Conservation (phyloP, 2,113 vertebrate species). For the Cathartes aura region DNA sequence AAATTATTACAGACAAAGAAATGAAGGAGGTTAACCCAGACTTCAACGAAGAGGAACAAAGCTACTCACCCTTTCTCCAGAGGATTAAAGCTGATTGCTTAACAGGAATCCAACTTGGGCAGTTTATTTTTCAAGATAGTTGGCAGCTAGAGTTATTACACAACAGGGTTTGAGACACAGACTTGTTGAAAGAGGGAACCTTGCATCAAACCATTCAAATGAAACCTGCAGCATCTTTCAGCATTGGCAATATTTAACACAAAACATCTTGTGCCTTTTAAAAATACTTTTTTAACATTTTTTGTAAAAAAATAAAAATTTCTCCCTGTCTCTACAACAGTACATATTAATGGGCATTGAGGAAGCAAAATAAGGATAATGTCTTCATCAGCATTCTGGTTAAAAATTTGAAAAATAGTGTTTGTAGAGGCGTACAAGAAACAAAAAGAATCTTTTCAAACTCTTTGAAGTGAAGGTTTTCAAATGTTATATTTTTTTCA, state of each 20-base stretch:
- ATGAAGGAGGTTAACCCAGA: not conserved
- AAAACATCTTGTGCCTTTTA: conserved; percentile 12
- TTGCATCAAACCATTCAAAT: conserved; percentile 31
- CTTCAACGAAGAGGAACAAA: conserved; percentile 33
- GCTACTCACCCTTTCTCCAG: conserved; percentile 27
- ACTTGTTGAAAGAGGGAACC: conserved; percentile 59
- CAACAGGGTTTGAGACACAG: conserved; percentile 44
- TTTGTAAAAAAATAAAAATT: not conserved
- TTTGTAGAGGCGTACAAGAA: not conserved
- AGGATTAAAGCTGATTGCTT: conserved; percentile 58
- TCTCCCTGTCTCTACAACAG: not conserved
- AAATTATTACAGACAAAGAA: not conserved
- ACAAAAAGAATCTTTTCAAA: not conserved
- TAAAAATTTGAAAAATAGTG: not conserved
- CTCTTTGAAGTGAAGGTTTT: not conserved
- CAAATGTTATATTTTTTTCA: not conserved
- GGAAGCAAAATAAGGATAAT: not conserved
- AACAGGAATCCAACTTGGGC: conserved; percentile 55
- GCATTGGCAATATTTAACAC: conserved; percentile 1
- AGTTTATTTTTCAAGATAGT: conserved; percentile 60
- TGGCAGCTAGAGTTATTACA: conserved; percentile 41
- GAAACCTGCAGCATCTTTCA: conserved; percentile 44
- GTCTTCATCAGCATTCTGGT: not conserved
- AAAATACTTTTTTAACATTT: not conserved
- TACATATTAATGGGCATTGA: not conserved